Conservation (phyloP, 92 coral and sea anemone genomes). For the Heteractis magnifica region DNA sequence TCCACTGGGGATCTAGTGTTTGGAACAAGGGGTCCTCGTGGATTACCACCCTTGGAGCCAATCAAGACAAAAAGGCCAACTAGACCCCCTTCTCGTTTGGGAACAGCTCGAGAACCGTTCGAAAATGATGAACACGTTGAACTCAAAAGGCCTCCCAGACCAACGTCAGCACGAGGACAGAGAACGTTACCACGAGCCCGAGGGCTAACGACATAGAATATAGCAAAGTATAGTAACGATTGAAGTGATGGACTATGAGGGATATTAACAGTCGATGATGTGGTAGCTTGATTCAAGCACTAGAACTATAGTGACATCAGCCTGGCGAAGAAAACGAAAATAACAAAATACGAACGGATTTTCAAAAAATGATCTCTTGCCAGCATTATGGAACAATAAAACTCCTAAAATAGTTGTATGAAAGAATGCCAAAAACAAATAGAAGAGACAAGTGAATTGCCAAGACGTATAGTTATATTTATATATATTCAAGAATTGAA, state of each 20-base stretch:
- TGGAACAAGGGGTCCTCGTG: not conserved
- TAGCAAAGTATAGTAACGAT: not conserved
- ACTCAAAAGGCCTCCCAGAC: conserved; percentile 53
- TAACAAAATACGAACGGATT: too few relatives aligned
- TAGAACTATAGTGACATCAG: not conserved
- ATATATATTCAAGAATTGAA: not conserved
- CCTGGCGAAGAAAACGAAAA: not conserved
- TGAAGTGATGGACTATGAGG: not conserved
- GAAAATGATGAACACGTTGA: conserved; percentile 45
- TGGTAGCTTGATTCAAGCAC: not conserved
- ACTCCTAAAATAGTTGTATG: too few relatives aligned
- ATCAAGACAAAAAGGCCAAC: conserved; percentile 32
- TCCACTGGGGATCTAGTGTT: conserved; percentile 18
- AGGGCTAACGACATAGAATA: conserved; percentile 36
- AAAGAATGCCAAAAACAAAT: not conserved
- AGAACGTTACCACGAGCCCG: conserved; percentile 59
- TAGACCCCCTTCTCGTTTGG: conserved; percentile 55
- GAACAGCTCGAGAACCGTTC: conserved; percentile 44
- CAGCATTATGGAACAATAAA: too few relatives aligned
- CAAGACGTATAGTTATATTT: not conserved
- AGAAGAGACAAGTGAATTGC: not conserved
- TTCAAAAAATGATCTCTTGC: too few relatives aligned
- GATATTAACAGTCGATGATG: not conserved
- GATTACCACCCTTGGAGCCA: conserved; percentile 43
- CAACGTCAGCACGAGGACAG: conserved; percentile 74